phyloP scores from a whole-genome alignment of 1,140 invertebrate species.

The Periplaneta americana region DNA sequence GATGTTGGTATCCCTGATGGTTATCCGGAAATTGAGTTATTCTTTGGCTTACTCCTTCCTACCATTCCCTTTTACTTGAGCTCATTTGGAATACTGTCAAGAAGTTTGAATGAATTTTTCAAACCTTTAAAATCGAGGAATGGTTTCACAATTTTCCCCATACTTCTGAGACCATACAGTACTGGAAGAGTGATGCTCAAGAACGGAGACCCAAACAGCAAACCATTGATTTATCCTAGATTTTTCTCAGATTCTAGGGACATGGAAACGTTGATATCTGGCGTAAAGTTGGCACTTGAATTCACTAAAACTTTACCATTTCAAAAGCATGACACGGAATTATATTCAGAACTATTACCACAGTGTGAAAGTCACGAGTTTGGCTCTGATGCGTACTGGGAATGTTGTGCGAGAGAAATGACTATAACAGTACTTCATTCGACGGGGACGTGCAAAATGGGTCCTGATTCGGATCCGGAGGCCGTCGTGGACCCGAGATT shows the following conservation, averaged over 20 bases:
- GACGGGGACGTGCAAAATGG: slow-evolving; percentile 71
- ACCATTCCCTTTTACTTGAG: slow-evolving; percentile 43
- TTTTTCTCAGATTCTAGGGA: slow-evolving; percentile 79
- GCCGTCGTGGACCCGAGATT: slow-evolving; percentile 71
- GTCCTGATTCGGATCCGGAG: slow-evolving; percentile 50
- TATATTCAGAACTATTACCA: slow-evolving; percentile 40
- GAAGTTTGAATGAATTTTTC: slow-evolving; percentile 47
- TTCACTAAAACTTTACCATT: slow-evolving; percentile 53
- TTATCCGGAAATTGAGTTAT: slow-evolving; percentile 69
- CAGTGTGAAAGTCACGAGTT: slow-evolving; percentile 25
- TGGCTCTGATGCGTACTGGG: slow-evolving; percentile 25
- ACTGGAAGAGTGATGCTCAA: slow-evolving; percentile 69
- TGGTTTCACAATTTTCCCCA: slow-evolving; percentile 79
- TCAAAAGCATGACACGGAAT: slow-evolving; percentile 45
- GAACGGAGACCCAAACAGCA: slow-evolving; percentile 72
- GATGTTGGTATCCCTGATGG: slow-evolving; percentile 61
- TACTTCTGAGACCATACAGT: slow-evolving; percentile 81
- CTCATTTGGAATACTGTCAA: slow-evolving; percentile 56
- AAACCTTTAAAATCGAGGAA: slow-evolving; percentile 54
- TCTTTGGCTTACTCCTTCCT: slow-evolving; percentile 52
- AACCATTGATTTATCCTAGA: slow-evolving; percentile 84
- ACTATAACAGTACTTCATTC: not conserved
- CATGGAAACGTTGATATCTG: slow-evolving; percentile 59
- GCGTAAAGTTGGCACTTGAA: slow-evolving; percentile 38
- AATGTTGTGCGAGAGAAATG: slow-evolving; percentile 20